Percentiles rank a stretch among this genome's conserved stretches.
These are phyloP conservation scores for Toxonevra muliebris DNA, from an alignment of 2,888 invertebrate species.

Conservation along the genomic window DNA sequence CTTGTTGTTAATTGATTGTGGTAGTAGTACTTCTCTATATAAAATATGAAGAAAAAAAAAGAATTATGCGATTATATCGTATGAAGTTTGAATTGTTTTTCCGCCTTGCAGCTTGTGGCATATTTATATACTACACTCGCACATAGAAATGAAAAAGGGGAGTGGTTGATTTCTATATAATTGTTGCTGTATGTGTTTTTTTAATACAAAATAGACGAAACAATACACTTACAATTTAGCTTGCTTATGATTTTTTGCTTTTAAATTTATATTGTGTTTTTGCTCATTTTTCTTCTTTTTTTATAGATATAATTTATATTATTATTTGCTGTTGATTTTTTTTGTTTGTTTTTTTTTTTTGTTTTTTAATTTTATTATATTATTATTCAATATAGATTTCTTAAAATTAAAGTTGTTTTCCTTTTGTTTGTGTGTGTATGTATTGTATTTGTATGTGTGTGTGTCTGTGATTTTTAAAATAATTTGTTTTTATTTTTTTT, in stretches of 20 bases:
- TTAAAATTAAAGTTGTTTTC: slow-evolving; percentile 36
- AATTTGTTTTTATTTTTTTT: slow-evolving; percentile 35
- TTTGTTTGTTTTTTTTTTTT: slow-evolving; percentile 17
- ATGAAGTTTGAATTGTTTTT: too few species aligned
- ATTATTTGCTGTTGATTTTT: slow-evolving; percentile 29
- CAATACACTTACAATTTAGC: slow-evolving; percentile 61
- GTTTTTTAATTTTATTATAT: slow-evolving; percentile 24
- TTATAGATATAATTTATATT: slow-evolving; percentile 36
- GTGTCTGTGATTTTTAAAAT: slow-evolving; percentile 10
- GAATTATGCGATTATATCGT: too few species aligned
- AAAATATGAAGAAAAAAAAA: too few species aligned
- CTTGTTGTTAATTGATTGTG: too few species aligned
- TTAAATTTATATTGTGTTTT: slow-evolving; percentile 4
- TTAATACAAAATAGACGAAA: slow-evolving; percentile 50
- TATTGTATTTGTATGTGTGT: slow-evolving; percentile 23
- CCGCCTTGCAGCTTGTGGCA: too few species aligned
- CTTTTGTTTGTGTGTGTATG: slow-evolving; percentile 20
- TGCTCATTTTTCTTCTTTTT: slow-evolving; percentile 23
- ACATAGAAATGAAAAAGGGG: too few species aligned
- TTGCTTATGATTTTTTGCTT: slow-evolving; percentile 53
- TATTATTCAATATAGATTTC: slow-evolving; percentile 36
- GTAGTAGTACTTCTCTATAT: too few species aligned
- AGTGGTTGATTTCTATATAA: slow-evolving; percentile 1
- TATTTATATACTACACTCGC: too few species aligned
- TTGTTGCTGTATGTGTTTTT: slow-evolving; percentile 40